These are phyloP conservation scores for Homarus gammarus DNA, from an alignment of 2,888 invertebrate genomes.

Conservation along the genomic window DNA sequence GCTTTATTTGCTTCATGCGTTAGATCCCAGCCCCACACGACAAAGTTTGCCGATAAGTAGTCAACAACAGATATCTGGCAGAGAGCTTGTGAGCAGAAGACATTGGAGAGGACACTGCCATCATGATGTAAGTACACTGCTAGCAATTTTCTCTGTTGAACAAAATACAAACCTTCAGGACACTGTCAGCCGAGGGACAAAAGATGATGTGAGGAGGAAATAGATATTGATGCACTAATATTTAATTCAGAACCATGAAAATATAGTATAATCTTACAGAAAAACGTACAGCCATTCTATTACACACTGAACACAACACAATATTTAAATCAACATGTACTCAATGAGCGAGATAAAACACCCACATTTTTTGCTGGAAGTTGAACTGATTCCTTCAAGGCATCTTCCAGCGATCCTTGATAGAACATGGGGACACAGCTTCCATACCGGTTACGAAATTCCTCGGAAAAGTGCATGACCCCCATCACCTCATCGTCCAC, in stretches of 20 bases:
- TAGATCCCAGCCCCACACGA: constrained; percentile 98
- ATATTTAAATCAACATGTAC: too few relatives aligned
- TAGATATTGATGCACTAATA: too few relatives aligned
- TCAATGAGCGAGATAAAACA: too few relatives aligned
- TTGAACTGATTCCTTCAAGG: constrained; percentile 92
- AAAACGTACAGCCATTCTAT: too few relatives aligned
- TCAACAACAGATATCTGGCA: constrained; percentile 95
- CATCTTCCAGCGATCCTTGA: constrained; percentile 93
- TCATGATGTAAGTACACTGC: constrained; percentile 98
- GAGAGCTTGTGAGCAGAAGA: constrained; percentile 96
- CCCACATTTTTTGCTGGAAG: constrained; percentile 93
- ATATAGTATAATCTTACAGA: neutral
- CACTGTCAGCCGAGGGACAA: too few relatives aligned
- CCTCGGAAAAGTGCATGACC: constrained; percentile 90
- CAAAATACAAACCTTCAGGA: too few relatives aligned
- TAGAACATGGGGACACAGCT: constrained; percentile 93
- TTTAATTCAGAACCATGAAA: too few relatives aligned
- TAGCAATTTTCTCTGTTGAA: constrained; percentile 90
- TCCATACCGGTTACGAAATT: constrained; percentile 92
- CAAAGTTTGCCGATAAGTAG: constrained; percentile 92
- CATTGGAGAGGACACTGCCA: constrained; percentile 94
- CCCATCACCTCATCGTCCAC: constrained; percentile 92
- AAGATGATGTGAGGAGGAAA: too few relatives aligned
- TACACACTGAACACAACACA: too few relatives aligned
- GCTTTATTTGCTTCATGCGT: constrained; percentile 92